A percentile compares a stretch with the other conserved stretches of the same genome.
Conservation (phyloP, 2,888 invertebrate genomes). For the Syritta pipiens region DNA sequence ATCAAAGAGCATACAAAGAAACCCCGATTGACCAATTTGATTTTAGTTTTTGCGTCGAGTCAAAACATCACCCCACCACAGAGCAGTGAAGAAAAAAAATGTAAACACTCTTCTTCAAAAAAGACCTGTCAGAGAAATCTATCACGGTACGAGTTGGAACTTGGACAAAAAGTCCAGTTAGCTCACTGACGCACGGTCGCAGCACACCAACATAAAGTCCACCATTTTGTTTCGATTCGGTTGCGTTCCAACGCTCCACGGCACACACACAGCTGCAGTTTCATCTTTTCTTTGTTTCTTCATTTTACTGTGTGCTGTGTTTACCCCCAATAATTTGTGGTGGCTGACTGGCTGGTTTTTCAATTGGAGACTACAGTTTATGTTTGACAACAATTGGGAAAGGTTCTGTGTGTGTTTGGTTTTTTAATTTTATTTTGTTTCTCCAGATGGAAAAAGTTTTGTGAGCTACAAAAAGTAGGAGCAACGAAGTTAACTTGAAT, state of each 20-base stretch:
- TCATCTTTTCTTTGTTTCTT: not conserved
- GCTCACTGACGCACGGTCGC: no score
- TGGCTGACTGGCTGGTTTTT: constrained; percentile 11
- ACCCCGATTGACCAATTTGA: not conserved
- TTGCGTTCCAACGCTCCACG: not conserved
- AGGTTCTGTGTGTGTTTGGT: constrained; percentile 60
- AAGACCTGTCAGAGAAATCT: not conserved
- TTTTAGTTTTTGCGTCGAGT: no score
- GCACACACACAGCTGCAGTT: not conserved
- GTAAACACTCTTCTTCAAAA: constrained; percentile 23
- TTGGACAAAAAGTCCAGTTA: constrained; percentile 31
- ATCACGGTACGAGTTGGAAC: constrained; percentile 1
- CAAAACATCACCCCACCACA: constrained; percentile 23
- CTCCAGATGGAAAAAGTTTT: constrained; percentile 57
- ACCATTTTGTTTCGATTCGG: constrained; percentile 24
- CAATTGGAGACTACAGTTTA: constrained; percentile 50
- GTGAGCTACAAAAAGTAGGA: constrained; percentile 22
- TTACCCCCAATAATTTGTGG: not conserved
- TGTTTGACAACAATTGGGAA: constrained; percentile 65
- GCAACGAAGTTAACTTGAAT: constrained; percentile 6
- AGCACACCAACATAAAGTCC: not conserved
- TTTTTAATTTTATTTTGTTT: constrained; percentile 64
- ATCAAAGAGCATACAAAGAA: not conserved
- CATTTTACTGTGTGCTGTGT: no score
- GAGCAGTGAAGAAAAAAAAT: not conserved